Percentiles rank a stretch among this genome's conserved stretches.
Evolutionary conservation across 2,113 vertebrate species (phyloP).

Genomic region (Elanoides forficatus): DNA sequence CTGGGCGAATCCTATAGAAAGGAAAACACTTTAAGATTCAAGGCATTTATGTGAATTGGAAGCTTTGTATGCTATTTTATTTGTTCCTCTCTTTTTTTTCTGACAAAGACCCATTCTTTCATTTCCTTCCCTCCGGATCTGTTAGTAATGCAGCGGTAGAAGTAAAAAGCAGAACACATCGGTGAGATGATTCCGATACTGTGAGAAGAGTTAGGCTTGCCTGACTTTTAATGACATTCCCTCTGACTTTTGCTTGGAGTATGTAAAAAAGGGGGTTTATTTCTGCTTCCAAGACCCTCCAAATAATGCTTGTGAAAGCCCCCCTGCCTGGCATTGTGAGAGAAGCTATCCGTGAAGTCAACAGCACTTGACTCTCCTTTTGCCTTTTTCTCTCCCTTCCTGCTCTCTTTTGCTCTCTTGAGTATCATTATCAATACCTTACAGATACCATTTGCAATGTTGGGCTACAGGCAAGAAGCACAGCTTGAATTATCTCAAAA

Average conservation of each 20-base stretch:
- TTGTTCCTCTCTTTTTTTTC: not conserved
- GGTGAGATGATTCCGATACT: not conserved
- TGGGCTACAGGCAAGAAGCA: not conserved
- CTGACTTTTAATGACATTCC: not conserved
- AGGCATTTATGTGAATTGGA: not conserved
- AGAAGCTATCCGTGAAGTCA: not conserved
- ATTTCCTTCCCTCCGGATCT: not conserved
- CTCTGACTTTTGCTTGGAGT: not conserved
- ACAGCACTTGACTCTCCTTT: not conserved
- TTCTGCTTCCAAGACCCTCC: not conserved
- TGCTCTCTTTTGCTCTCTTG: not conserved
- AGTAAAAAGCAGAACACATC: not conserved
- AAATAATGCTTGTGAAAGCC: not conserved
- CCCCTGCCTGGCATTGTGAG: not conserved
- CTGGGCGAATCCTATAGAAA: not conserved
- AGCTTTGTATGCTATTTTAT: not conserved
- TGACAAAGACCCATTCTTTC: not conserved
- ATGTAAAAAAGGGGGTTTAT: fast-evolving
- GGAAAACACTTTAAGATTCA: not conserved
- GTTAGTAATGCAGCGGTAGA: not conserved
- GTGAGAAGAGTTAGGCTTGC: not conserved
- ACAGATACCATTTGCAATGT: not conserved
- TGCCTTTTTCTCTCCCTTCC: not conserved
- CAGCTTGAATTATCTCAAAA: not conserved
- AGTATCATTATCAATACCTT: not conserved